phyloP scores from a whole-genome alignment of 2,113 vertebrate genomes.

The Leptodactylus fuscus region DNA sequence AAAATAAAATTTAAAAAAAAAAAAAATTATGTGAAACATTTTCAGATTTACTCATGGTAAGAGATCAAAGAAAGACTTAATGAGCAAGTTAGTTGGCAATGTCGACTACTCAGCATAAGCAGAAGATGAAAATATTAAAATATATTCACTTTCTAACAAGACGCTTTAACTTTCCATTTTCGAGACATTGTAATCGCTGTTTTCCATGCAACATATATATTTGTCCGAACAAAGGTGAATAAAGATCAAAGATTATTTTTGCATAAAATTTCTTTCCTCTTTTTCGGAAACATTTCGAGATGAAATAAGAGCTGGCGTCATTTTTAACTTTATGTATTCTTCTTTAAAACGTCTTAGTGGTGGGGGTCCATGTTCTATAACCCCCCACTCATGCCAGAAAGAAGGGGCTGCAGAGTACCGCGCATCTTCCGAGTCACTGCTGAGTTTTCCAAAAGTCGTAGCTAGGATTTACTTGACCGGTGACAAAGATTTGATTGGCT shows the following conservation, averaged over 20 bases:
- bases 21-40: not conserved
- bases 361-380: too few relatives aligned
- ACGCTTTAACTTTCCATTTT: not conserved
- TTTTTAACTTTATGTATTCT: not conserved
- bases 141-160: conserved; percentile 1
- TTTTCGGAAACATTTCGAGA: not conserved
- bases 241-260: not conserved
- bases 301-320: not conserved
- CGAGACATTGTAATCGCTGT: not conserved
- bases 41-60: conserved; percentile 28
- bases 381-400: too few relatives aligned
- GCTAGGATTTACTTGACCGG: too few relatives aligned
- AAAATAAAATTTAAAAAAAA: not conserved
- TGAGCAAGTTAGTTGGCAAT: conserved; percentile 26
- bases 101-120: conserved; percentile 19
- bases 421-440: too few relatives aligned
- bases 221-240: not conserved
- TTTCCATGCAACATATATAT: not conserved
- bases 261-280: not conserved
- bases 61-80: conserved; percentile 33
- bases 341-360: too few relatives aligned
- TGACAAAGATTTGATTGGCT: too few relatives aligned
- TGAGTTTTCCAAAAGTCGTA: too few relatives aligned
- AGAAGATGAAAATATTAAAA: conserved; percentile 14
- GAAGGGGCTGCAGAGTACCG: too few relatives aligned